Percentiles rank a stretch among this genome's conserved stretches.
These are phyloP conservation scores for Lepus oiostolus DNA, from an alignment of 2,797 vertebrate genomes.

Conservation along the genomic window DNA sequence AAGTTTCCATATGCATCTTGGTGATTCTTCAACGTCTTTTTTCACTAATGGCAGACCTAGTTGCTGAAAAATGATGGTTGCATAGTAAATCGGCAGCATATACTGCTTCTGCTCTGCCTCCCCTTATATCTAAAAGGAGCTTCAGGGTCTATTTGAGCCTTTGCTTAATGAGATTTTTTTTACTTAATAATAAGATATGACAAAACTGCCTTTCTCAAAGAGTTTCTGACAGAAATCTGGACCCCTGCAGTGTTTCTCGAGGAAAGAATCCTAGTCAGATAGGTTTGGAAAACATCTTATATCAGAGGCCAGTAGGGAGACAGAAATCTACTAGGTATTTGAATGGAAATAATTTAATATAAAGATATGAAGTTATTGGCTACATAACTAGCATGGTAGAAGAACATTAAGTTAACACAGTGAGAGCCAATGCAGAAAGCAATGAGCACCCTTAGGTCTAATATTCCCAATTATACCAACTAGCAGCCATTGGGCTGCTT, in stretches of 20 bases:
- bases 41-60: slow-evolving; percentile 50
- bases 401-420: background rate
- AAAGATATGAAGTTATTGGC: slow-evolving; percentile 14
- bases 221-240: background rate
- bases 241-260: background rate
- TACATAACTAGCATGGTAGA: slow-evolving; percentile 21
- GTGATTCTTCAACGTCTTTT: slow-evolving; percentile 77
- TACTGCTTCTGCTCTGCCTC: background rate
- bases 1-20: slow-evolving; percentile 69
- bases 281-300: background rate
- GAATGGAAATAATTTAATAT: slow-evolving; percentile 14
- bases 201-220: background rate
- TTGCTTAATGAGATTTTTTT: background rate
- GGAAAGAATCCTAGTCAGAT: background rate
- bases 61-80: slow-evolving; percentile 67
- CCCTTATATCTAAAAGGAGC: slow-evolving; percentile 1
- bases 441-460: background rate
- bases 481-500: background rate
- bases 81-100: background rate
- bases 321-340: background rate
- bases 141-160: background rate
- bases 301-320: background rate
- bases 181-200: background rate
- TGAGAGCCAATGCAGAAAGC: background rate
- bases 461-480: background rate